Conservation (phyloP, 1,140 invertebrate species). For the Achatina immaculata region DNA sequence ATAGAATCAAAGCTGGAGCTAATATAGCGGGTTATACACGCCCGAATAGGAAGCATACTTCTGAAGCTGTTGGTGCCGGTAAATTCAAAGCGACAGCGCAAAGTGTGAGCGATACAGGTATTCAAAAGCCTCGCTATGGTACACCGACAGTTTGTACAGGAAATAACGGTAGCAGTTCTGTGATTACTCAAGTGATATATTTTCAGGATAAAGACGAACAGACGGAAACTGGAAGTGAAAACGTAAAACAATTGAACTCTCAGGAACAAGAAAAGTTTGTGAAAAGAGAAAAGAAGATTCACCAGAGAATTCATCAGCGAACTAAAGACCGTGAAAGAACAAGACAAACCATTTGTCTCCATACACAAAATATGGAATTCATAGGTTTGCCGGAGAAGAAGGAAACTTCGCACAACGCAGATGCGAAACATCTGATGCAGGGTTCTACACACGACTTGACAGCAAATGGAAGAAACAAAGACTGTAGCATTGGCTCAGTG, state of each 20-base stretch:
- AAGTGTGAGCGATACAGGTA: neutral
- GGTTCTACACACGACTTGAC: neutral
- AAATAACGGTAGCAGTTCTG: neutral
- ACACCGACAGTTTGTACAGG: neutral
- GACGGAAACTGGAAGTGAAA: neutral
- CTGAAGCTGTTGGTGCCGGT: neutral
- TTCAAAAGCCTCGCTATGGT: too few species aligned
- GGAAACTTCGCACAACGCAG: neutral
- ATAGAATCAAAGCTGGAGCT: neutral
- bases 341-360: neutral
- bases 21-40: neutral
- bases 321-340: neutral
- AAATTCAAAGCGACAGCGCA: neutral
- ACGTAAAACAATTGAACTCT: neutral
- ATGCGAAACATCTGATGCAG: neutral
- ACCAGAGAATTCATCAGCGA: neutral
- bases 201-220: neutral
- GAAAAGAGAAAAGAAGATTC: neutral
- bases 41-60: neutral
- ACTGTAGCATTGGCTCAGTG: neutral
- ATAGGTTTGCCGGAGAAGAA: neutral
- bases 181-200: neutral
- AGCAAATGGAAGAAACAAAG: neutral
- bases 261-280: neutral
- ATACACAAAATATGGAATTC: slow-evolving; percentile 9